Percentiles rank a stretch among this genome's conserved stretches.
These are phyloP conservation scores for Asarcornis scutulata DNA, from an alignment of 2,113 vertebrate species.

Conservation along the genomic window DNA sequence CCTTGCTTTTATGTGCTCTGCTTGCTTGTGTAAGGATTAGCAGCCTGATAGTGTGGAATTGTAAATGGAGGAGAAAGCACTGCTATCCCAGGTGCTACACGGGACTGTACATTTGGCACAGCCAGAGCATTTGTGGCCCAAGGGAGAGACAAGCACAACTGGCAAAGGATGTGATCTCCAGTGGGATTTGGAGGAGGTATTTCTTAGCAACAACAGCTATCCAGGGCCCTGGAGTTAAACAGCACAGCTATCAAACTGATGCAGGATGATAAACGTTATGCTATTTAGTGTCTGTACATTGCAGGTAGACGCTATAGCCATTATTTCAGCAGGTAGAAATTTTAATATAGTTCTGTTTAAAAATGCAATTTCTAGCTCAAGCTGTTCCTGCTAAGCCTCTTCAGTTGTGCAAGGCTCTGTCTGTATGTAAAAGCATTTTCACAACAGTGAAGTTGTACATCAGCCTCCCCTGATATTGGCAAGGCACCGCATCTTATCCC, in stretches of 20 bases:
- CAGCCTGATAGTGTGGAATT: not conserved
- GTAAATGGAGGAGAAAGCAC: not conserved
- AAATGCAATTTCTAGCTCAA: not conserved
- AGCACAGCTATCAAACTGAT: not conserved
- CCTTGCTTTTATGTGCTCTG: not conserved
- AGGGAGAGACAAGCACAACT: not conserved
- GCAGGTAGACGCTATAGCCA: not conserved
- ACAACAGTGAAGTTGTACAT: not conserved
- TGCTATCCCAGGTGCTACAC: not conserved
- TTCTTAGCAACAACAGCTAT: not conserved
- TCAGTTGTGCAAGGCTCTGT: not conserved
- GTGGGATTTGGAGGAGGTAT: not conserved
- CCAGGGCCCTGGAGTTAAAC: not conserved
- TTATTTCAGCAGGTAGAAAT: not conserved
- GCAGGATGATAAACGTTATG: not conserved
- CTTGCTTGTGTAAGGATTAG: not conserved
- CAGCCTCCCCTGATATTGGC: not conserved
- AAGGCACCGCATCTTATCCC: not conserved
- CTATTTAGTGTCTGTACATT: not conserved
- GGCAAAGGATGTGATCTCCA: not conserved
- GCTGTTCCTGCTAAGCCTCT: not conserved
- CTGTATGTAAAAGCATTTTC: not conserved
- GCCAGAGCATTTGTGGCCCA: accelerated
- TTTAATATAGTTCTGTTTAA: not conserved
- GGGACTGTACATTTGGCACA: accelerated